Percentiles rank a stretch among this genome's conserved stretches.
phyloP scores from a whole-genome alignment of 2,888 invertebrate species.

The Leptopilina drosophilae region DNA sequence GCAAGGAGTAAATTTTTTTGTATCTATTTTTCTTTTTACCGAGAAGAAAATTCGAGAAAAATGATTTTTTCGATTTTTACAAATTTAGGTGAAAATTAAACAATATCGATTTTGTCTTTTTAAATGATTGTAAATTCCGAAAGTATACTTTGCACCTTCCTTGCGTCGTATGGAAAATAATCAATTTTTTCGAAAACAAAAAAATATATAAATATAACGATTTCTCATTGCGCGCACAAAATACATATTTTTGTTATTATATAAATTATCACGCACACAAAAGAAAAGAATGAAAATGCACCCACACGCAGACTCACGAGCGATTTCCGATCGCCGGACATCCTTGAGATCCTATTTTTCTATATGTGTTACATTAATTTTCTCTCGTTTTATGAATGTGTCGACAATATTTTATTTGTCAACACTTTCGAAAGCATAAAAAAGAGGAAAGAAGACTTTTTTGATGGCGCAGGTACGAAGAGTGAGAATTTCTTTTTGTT shows the following conservation, averaged over 20 bases:
- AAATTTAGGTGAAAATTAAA: too few species aligned
- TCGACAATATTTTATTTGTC: slow-evolving; percentile 27
- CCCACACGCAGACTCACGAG: slow-evolving; percentile 36
- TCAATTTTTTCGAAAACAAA: neutral
- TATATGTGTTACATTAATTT: slow-evolving; percentile 23
- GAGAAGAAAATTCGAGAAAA: neutral
- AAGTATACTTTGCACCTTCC: too few species aligned
- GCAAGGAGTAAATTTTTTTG: neutral
- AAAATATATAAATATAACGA: neutral
- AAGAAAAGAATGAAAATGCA: neutral
- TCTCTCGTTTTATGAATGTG: slow-evolving; percentile 29
- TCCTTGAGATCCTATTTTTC: slow-evolving; percentile 41
- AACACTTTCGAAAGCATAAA: slow-evolving; percentile 32
- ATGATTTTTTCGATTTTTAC: neutral
- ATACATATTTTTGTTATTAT: slow-evolving; percentile 1
- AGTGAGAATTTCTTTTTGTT: neutral
- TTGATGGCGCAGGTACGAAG: slow-evolving; percentile 19
- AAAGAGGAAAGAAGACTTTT: slow-evolving; percentile 21
- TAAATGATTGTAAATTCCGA: too few species aligned
- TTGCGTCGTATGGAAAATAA: too few species aligned
- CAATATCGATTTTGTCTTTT: too few species aligned
- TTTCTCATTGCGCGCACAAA: slow-evolving; percentile 29
- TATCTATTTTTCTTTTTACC: neutral
- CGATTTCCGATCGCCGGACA: slow-evolving; percentile 37
- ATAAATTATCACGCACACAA: slow-evolving; percentile 28